phyloP scores from a whole-genome alignment of 2,113 vertebrate genomes.

The Carassius auratus region DNA sequence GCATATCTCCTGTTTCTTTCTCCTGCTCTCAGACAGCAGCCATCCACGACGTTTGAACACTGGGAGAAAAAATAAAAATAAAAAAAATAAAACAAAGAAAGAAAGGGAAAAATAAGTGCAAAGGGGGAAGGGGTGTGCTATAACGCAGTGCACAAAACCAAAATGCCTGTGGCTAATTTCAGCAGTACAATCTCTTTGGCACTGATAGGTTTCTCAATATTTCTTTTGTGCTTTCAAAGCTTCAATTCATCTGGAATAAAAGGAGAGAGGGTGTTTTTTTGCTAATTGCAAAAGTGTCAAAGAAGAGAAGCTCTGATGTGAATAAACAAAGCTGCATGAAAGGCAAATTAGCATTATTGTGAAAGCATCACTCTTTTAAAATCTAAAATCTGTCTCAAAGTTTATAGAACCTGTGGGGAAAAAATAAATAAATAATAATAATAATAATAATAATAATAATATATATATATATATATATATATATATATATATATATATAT shows the following conservation, averaged over 20 bases:
- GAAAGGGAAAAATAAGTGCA: neutral
- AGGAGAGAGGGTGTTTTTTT: slow-evolving; percentile 34
- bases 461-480: no score
- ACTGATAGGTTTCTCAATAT: slow-evolving; percentile 53
- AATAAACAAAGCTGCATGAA: slow-evolving; percentile 36
- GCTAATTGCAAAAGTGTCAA: slow-evolving; percentile 55
- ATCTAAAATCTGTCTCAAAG: neutral
- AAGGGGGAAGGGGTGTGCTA: neutral
- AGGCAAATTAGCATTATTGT: slow-evolving; percentile 28
- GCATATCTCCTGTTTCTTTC: slow-evolving; percentile 35
- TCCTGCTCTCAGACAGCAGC: slow-evolving; percentile 52
- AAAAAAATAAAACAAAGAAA: slow-evolving; percentile 13
- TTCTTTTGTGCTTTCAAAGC: slow-evolving; percentile 48
- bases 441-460: no score
- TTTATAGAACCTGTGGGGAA: neutral
- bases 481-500: no score
- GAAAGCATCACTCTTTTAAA: neutral
- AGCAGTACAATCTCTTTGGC: slow-evolving; percentile 53
- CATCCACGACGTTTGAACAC: slow-evolving; percentile 52
- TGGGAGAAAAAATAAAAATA: neutral
- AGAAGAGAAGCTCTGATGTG: slow-evolving; percentile 48
- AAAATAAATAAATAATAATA: no score
- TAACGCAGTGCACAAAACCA: neutral
- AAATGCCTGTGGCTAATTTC: slow-evolving; percentile 27
- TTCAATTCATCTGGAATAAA: slow-evolving; percentile 51